Conservation (phyloP, 2,888 invertebrate species). For the Rhagium mordax region DNA sequence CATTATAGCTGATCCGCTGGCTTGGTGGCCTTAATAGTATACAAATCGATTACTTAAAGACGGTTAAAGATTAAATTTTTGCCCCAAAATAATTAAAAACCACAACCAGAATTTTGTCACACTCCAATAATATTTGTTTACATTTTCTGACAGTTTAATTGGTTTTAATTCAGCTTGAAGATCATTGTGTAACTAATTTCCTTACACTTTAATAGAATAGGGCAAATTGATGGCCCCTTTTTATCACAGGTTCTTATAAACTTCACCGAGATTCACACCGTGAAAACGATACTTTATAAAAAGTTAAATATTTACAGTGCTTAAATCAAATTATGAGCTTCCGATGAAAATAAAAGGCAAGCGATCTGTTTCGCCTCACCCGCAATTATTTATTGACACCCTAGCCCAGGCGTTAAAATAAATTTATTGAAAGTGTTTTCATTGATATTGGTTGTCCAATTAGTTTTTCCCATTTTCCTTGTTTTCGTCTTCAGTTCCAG, state of each 20-base stretch:
- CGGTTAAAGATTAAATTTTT: conserved; percentile 2
- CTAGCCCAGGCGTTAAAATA: too few species aligned
- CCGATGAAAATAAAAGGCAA: conserved; percentile 36
- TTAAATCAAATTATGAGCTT: conserved; percentile 42
- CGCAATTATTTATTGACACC: too few species aligned
- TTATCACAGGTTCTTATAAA: background rate
- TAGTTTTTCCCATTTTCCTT: too few species aligned
- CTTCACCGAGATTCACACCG: conserved; percentile 32
- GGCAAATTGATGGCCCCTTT: background rate
- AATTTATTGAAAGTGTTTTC: too few species aligned
- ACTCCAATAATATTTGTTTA: background rate
- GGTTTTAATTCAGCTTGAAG: conserved; percentile 41
- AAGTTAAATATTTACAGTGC: conserved; percentile 42
- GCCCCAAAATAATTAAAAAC: background rate
- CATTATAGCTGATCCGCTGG: conserved; percentile 36
- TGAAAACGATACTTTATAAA: conserved; percentile 49
- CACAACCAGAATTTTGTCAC: background rate
- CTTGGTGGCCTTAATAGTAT: conserved; percentile 40
- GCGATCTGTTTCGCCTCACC: too few species aligned
- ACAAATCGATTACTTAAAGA: conserved; percentile 41
- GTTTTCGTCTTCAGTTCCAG: too few species aligned
- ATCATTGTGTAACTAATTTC: conserved; percentile 48
- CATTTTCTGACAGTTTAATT: conserved; percentile 39
- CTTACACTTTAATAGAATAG: background rate
- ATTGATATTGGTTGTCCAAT: too few species aligned